phyloP scores from a whole-genome alignment of 2,113 vertebrate genomes.

The Hydropotes inermis region DNA sequence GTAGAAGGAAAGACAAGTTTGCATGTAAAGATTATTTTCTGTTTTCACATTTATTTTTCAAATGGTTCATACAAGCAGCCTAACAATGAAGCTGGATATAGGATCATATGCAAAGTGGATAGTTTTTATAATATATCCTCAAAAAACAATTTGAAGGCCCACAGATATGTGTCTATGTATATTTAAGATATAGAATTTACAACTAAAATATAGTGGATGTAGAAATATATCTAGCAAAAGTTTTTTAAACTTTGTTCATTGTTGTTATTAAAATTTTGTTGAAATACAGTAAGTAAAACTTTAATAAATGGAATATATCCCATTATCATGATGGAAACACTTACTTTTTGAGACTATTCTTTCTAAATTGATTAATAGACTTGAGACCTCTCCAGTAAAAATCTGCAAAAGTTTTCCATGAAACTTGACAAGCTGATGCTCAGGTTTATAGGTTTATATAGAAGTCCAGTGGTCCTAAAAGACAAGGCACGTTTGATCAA shows the following conservation, averaged over 20 bases:
- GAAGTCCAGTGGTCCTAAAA: background rate
- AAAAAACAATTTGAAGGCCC: background rate
- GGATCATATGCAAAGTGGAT: background rate
- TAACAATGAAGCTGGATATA: background rate
- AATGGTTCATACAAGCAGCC: background rate
- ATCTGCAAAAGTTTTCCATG: background rate
- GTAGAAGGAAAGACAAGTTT: background rate
- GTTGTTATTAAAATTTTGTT: background rate
- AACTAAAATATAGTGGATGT: background rate
- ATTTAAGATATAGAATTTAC: background rate
- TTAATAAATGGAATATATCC: background rate
- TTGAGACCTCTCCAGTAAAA: background rate
- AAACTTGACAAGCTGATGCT: background rate
- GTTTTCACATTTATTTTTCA: slow-evolving; percentile 28
- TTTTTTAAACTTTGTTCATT: background rate
- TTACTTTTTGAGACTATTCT: background rate
- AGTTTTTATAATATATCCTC: background rate
- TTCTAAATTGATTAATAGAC: background rate
- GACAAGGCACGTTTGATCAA: background rate
- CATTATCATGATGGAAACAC: background rate
- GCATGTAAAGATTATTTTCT: background rate
- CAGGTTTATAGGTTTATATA: background rate
- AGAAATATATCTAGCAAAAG: background rate
- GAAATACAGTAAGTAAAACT: background rate
- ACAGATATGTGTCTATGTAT: background rate